Conservation (phyloP, 2,797 vertebrate genomes). For the Smutsia gigantea region DNA sequence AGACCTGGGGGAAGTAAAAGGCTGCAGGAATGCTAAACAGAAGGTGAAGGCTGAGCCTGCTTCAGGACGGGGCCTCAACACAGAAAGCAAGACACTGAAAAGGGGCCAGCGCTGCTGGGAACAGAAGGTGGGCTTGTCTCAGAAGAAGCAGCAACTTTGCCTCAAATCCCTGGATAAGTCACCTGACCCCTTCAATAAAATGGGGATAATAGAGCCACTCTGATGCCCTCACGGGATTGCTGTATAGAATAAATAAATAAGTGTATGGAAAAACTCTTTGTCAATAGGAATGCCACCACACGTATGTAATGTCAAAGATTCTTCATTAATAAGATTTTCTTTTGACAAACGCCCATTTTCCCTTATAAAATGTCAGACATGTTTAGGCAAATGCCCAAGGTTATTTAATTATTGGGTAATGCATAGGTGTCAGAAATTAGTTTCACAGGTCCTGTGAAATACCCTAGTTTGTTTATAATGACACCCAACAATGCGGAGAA, state of each 20-base stretch:
- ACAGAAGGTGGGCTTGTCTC: neutral
- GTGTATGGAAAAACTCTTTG: neutral
- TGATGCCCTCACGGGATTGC: neutral
- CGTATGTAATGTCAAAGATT: neutral
- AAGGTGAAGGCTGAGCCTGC: fast-evolving
- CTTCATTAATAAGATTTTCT: neutral
- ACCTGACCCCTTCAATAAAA: neutral
- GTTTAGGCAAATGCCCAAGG: neutral
- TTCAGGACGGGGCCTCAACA: fast-evolving
- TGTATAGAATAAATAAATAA: neutral
- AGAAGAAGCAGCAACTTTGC: neutral
- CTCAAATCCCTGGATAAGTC: neutral
- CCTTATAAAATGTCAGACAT: conserved; percentile 16
- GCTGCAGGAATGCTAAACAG: neutral
- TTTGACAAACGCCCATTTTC: neutral
- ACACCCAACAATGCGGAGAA: neutral
- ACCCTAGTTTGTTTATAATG: neutral
- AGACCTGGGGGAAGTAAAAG: neutral
- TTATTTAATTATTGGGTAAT: conserved; percentile 15
- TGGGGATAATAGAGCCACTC: neutral
- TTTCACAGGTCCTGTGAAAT: neutral
- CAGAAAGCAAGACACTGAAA: fast-evolving
- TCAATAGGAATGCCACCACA: neutral
- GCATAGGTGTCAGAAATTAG: neutral
- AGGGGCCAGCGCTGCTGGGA: fast-evolving